Percentiles rank a stretch among this genome's conserved stretches.
phyloP scores from a whole-genome alignment of 2,888 invertebrate species.

The Trissonchulus latispiculum region DNA sequence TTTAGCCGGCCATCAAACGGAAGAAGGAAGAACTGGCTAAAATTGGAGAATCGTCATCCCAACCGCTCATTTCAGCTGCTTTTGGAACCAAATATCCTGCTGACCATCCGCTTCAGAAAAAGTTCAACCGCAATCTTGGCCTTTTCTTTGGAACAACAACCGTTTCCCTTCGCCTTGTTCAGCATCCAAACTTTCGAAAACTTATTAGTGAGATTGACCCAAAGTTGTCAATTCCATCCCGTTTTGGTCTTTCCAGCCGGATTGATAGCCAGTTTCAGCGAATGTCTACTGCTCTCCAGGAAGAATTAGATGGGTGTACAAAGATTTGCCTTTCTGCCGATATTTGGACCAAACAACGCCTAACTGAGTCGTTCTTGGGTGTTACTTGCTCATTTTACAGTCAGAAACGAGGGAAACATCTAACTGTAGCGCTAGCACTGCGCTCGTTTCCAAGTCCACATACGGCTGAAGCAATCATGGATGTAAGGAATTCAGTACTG shows the following conservation, averaged over 20 bases:
- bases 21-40: no score
- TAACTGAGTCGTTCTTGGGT: not conserved
- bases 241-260: not conserved
- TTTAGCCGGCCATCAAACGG: no score
- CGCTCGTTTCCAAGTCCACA: not conserved
- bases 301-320: not conserved
- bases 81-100: no score
- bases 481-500: not conserved
- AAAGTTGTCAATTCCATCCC: not conserved
- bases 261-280: not conserved
- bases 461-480: not conserved
- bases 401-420: not conserved
- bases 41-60: no score
- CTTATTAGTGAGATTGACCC: not conserved
- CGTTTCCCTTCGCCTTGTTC: not conserved
- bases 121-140: not conserved
- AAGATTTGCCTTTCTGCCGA: not conserved
- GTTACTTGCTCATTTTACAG: not conserved
- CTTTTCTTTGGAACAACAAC: not conserved
- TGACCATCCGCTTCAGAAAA: not conserved
- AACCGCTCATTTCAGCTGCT: no score
- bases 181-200: not conserved
- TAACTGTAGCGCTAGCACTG: not conserved
- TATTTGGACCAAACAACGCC: not conserved
- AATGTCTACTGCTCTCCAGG: not conserved